Evolutionary conservation across 1,140 invertebrate species (phyloP), one percentile per base, ranked within the genome.

Genomic region (Bradysia coprophila): DNA sequence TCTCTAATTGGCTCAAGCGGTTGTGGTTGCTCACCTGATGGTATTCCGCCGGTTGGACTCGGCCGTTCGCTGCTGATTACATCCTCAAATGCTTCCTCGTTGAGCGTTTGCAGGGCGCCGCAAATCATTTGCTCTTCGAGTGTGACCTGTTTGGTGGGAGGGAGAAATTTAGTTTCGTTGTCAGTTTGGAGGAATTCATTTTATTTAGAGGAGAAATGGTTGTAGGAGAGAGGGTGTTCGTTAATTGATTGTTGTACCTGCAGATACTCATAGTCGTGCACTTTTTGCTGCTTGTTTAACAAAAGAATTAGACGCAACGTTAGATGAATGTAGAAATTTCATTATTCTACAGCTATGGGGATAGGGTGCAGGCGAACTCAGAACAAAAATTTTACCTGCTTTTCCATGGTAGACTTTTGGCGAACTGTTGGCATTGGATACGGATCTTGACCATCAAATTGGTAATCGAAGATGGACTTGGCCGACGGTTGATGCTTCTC

Each of bases 71-170:
- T 66, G 48, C 64, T 65, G 41, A 83, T 56, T 18, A 84, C 81
- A 64, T 92, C 87, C 63, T 92, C 87, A 58, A 80, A 75, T 0
- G 87, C 87, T 62, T 91, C 87, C 66, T 92, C 87, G 55, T 89
- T 92, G 3, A 93, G 66, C 0, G 87, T 88, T 62, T 91, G 86
- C 23, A 93, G 61, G 1, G 86, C 87, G 43, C 87, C 87, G 57
- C 84, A 87, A 49, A 93, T 91, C 83, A 91, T 88, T 62, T 90
- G 85, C 54, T 92, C 86, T 63, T 93, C 88, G 45, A 93, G 64
- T 0, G 87, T 90, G 24, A 93, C 84, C 88, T 91, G 48, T 39
- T n/a, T n/a, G n/a, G n/a, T n/a, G n/a, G n/a, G n/a, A n/a, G n/a
- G n/a, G n/a, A n/a, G n/a, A n/a, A n/a, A n/a, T n/a, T n/a, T n/a